Percentiles rank a stretch among this genome's conserved stretches.
Conservation (phyloP, 2,797 vertebrate genomes). For the Acanthurus leucopareius region DNA sequence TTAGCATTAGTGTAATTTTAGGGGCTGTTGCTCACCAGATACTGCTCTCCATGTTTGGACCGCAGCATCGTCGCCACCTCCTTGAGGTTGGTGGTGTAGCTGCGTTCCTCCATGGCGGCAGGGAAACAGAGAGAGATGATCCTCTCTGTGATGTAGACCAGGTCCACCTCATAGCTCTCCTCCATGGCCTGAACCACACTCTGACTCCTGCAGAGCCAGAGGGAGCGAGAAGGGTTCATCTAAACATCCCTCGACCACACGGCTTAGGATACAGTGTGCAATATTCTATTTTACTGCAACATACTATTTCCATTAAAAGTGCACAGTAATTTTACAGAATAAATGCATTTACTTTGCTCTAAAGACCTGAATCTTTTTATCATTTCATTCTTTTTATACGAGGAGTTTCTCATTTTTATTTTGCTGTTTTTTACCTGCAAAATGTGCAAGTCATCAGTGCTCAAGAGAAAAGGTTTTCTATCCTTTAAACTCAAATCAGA, state of each 20-base stretch:
- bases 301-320: no score
- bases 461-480: neutral
- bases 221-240: neutral
- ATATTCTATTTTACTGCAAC: no score
- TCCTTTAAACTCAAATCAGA: neutral
- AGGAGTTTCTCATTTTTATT: no score
- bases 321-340: no score
- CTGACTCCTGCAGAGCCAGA: slow-evolving; percentile 70
- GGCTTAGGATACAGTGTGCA: neutral
- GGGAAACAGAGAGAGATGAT: slow-evolving; percentile 96
- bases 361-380: no score
- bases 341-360: no score
- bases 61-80: slow-evolving; percentile 97
- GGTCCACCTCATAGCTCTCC: slow-evolving; percentile 95
- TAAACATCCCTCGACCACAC: neutral
- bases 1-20: neutral
- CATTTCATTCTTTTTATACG: no score
- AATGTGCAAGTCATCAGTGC: no score
- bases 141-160: slow-evolving; percentile 97
- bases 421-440: neutral
- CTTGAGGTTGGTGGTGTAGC: slow-evolving; percentile 90
- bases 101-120: slow-evolving; percentile 88
- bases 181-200: slow-evolving; percentile 90
- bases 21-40: slow-evolving; percentile 87
- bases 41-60: slow-evolving; percentile 95